These are phyloP conservation scores for Thaumetopoea pityocampa DNA, from an alignment of 1,140 invertebrate species.

Conservation along the genomic window DNA sequence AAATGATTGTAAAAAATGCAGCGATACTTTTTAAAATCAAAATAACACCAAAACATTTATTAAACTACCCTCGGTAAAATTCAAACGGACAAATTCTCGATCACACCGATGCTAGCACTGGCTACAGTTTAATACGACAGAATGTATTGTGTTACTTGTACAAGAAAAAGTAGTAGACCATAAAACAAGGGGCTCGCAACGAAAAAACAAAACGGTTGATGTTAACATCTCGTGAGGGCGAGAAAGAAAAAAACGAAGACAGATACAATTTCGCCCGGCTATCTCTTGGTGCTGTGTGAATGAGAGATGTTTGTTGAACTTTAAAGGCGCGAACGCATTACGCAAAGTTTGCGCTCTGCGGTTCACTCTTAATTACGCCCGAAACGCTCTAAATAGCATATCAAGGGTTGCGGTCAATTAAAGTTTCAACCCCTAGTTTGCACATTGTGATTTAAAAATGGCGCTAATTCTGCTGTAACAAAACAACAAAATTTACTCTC, in stretches of 20 bases:
- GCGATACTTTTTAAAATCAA: no score
- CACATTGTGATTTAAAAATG: no score
- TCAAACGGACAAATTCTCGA: background rate
- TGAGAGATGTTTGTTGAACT: background rate
- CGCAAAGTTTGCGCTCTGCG: background rate
- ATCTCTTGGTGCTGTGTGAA: background rate
- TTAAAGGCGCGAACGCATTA: background rate
- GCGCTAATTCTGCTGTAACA: no score
- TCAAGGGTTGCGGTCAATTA: no score
- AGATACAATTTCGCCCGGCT: conserved; percentile 18
- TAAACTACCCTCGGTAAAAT: background rate
- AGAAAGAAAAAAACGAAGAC: conserved; percentile 8
- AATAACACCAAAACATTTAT: background rate
- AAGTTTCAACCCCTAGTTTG: no score
- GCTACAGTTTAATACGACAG: conserved; percentile 20
- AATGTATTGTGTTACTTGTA: conserved; percentile 22
- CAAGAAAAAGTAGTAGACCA: conserved; percentile 18
- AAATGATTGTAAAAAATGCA: no score
- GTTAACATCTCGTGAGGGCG: conserved; percentile 7
- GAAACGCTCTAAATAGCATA: no score
- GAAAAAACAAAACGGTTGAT: conserved; percentile 16
- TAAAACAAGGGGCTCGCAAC: conserved; percentile 12
- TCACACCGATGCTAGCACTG: conserved; percentile 5
- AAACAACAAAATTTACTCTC: no score
- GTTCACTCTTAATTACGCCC: no score